A percentile compares a stretch with the other conserved stretches of the same genome.
Conservation (phyloP, 2,888 invertebrate species). For the Parochlus steinenii region DNA sequence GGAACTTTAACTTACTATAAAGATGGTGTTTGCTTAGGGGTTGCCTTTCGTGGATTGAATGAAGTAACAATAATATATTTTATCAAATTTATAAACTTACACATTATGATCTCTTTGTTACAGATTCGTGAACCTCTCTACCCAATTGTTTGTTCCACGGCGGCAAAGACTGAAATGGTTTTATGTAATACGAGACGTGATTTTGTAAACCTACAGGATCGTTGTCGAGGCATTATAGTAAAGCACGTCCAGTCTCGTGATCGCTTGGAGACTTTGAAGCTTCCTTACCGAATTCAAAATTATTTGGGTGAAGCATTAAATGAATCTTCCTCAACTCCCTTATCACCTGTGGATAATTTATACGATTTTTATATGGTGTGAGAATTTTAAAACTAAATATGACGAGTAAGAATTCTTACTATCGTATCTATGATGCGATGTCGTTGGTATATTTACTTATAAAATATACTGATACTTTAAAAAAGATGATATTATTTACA, state of each 20-base stretch:
- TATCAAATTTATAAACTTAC: neutral
- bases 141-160: conserved; percentile 54
- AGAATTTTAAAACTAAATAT: too few species aligned
- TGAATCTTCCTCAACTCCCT: conserved; percentile 22
- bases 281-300: conserved; percentile 39
- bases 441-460: too few species aligned
- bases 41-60: conserved; percentile 50
- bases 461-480: too few species aligned
- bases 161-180: conserved; percentile 58
- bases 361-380: too few species aligned
- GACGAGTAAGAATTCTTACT: too few species aligned
- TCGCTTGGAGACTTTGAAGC: conserved; percentile 36
- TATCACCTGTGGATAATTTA: conserved; percentile 18
- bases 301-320: conserved; percentile 39
- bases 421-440: too few species aligned
- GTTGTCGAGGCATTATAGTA: conserved; percentile 45
- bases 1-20: conserved; percentile 56
- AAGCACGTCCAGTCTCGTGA: conserved; percentile 33
- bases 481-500: too few species aligned
- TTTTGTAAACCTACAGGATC: conserved; percentile 49
- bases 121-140: conserved; percentile 41
- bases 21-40: conserved; percentile 47
- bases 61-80: conserved; percentile 24
- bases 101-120: neutral
- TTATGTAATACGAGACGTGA: conserved; percentile 40